These are phyloP conservation scores for Trematomus bernacchii DNA, from an alignment of 2,797 vertebrate species.

Conservation along the genomic window DNA sequence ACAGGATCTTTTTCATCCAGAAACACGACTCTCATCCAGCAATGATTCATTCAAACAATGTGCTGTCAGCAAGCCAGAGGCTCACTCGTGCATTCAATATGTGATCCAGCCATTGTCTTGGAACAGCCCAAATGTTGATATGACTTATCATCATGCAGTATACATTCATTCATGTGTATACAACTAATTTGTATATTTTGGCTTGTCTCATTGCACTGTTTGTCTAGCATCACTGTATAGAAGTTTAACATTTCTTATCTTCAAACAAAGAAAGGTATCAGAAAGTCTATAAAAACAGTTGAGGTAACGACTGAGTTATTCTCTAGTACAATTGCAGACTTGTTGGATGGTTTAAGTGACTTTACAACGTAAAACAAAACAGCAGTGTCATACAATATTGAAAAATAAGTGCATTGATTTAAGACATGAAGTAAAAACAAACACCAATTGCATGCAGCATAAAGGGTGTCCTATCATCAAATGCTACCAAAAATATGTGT, in stretches of 20 bases:
- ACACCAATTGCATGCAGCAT: too few relatives aligned
- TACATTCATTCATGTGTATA: not conserved
- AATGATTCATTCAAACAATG: constrained; percentile 61
- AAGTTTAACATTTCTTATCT: too few relatives aligned
- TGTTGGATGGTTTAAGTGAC: not conserved
- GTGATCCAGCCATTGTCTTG: constrained; percentile 25
- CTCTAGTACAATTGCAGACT: not conserved
- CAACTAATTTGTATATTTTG: not conserved
- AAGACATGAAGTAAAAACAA: not conserved
- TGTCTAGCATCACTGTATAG: not conserved
- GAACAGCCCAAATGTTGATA: constrained; percentile 1
- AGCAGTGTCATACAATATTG: not conserved
- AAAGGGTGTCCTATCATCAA: too few relatives aligned
- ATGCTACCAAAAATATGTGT: too few relatives aligned
- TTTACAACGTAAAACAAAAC: not conserved
- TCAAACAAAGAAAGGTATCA: not conserved
- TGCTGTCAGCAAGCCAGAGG: constrained; percentile 23
- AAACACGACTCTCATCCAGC: constrained; percentile 53
- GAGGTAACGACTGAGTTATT: not conserved
- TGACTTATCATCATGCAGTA: not conserved
- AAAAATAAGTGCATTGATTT: not conserved
- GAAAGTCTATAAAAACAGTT: not conserved
- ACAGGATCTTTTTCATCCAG: constrained; percentile 49
- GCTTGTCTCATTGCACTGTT: not conserved
- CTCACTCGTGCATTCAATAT: constrained; percentile 17